phyloP scores from a whole-genome alignment of 1,140 invertebrate genomes.

The Agrypnia vestita region DNA sequence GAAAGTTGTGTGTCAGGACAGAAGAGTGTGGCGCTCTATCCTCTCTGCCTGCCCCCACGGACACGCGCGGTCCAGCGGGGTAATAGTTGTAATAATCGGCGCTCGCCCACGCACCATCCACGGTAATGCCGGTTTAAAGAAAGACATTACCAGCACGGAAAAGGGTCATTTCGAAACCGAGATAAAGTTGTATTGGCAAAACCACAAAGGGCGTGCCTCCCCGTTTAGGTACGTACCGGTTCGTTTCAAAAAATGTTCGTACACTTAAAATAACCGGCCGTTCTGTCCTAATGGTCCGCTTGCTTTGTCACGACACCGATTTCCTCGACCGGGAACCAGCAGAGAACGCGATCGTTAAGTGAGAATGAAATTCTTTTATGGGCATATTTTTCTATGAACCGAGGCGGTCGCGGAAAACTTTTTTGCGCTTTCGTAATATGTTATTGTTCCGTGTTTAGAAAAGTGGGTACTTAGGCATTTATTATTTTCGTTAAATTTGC shows the following conservation, averaged over 20 bases:
- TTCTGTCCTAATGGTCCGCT: constrained; percentile 38
- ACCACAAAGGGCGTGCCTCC: constrained; percentile 20
- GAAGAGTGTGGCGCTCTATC: no score
- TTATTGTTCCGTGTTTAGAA: not conserved
- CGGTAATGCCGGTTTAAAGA: constrained; percentile 18
- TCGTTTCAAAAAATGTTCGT: constrained; percentile 3
- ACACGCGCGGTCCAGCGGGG: not conserved
- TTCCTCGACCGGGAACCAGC: not conserved
- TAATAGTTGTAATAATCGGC: constrained; percentile 5
- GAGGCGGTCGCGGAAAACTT: not conserved
- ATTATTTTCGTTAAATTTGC: not conserved
- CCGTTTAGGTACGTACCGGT: not conserved
- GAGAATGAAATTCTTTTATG: constrained; percentile 11
- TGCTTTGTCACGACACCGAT: constrained; percentile 41
- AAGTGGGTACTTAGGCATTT: not conserved
- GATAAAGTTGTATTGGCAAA: constrained; percentile 32
- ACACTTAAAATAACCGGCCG: constrained; percentile 29
- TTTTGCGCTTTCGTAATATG: constrained; percentile 1
- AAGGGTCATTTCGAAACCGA: constrained; percentile 18
- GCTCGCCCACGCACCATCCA: not conserved
- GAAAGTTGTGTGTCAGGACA: no score
- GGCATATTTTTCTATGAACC: constrained; percentile 1
- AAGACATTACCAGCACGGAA: constrained; percentile 28
- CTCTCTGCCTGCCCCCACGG: no score
- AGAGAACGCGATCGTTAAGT: constrained; percentile 29